phyloP scores from a whole-genome alignment of 2,797 vertebrate species.

The Pempheris klunzingeri region DNA sequence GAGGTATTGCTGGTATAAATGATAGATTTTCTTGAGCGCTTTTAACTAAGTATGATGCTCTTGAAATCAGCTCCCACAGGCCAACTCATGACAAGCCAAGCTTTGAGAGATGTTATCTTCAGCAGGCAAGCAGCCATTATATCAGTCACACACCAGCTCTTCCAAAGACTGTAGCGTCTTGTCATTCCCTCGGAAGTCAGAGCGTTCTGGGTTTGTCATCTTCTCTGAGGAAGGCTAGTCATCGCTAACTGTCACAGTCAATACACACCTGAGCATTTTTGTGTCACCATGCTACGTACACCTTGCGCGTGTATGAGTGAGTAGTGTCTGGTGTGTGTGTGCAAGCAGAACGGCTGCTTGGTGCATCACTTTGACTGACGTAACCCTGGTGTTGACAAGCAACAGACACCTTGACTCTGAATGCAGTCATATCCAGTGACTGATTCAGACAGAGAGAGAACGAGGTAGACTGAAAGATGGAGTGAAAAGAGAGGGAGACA shows the following conservation, averaged over 20 bases:
- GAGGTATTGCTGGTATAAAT: neutral
- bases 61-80: constrained; percentile 58
- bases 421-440: constrained; percentile 84
- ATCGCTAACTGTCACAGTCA: constrained; percentile 83
- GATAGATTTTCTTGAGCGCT: constrained; percentile 22
- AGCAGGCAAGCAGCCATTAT: constrained; percentile 74
- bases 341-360: constrained; percentile 90
- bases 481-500: constrained; percentile 77
- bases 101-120: constrained; percentile 66
- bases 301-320: constrained; percentile 70
- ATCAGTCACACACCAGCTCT: constrained; percentile 79
- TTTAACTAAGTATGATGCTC: constrained; percentile 36
- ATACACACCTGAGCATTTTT: constrained; percentile 83
- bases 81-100: constrained; percentile 59
- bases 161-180: constrained; percentile 77
- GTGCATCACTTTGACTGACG: constrained; percentile 84
- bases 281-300: constrained; percentile 77
- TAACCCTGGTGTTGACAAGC: constrained; percentile 85
- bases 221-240: constrained; percentile 80
- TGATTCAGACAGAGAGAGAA: constrained; percentile 81
- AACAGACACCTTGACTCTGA: constrained; percentile 85
- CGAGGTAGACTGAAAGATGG: constrained; percentile 78
- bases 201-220: constrained; percentile 80
- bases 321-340: constrained; percentile 74
- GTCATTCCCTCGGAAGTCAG: constrained; percentile 79